A percentile compares a stretch with the other conserved stretches of the same genome.
phyloP scores from a whole-genome alignment of 2,888 invertebrate genomes.

The Cybosia mesomella region DNA sequence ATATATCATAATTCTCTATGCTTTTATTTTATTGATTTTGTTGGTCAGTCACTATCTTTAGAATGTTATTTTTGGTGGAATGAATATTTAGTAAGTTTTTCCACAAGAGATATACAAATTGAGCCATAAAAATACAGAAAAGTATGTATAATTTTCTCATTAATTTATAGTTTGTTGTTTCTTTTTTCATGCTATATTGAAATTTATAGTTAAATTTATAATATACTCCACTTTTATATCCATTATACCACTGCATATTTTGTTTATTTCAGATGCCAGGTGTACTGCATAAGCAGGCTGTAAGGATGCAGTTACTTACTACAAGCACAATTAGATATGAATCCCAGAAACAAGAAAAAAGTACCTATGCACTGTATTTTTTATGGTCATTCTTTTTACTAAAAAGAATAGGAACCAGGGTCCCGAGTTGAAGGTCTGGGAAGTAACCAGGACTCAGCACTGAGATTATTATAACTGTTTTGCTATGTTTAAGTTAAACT shows the following conservation, averaged over 20 bases:
- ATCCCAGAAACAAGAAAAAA: slow-evolving; percentile 76
- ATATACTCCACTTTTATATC: neutral
- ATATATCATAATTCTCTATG: no score
- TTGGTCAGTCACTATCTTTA: no score
- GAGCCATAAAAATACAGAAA: neutral
- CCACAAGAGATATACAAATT: neutral
- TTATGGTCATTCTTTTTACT: neutral
- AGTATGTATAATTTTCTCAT: neutral
- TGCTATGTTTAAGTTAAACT: no score
- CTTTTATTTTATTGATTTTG: no score
- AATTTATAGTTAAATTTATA: neutral
- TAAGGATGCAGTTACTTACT: slow-evolving; percentile 52
- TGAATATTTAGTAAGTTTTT: neutral
- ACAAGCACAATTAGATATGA: slow-evolving; percentile 55
- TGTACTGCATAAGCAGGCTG: slow-evolving; percentile 43
- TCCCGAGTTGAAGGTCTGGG: no score
- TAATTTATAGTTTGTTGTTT: neutral
- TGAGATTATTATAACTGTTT: no score
- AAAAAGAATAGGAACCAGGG: neutral
- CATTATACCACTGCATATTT: neutral
- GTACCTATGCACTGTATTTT: slow-evolving; percentile 56
- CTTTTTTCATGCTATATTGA: neutral
- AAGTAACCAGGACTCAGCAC: no score
- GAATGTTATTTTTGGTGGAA: no score
- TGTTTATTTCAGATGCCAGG: slow-evolving; percentile 53